phyloP scores from a whole-genome alignment of 1,140 invertebrate genomes.

The Eupristina koningsbergeri region DNA sequence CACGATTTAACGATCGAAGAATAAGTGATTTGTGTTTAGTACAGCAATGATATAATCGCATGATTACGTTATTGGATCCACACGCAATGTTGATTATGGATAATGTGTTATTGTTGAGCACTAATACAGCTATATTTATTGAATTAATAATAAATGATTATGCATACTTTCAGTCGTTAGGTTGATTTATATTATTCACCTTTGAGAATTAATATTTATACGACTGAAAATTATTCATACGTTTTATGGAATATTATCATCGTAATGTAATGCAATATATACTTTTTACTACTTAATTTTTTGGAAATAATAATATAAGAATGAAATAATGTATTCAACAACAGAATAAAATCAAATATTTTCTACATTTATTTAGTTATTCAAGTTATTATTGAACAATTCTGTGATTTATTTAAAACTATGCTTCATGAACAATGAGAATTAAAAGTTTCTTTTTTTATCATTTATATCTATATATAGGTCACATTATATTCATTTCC shows the following conservation, averaged over 20 bases:
- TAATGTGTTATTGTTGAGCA: background rate
- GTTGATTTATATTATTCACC: background rate
- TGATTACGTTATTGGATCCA: background rate
- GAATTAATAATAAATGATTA: slow-evolving; percentile 17
- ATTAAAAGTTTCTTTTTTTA: no score
- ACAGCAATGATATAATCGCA: background rate
- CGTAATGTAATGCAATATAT: background rate
- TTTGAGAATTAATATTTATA: background rate
- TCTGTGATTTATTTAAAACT: no score
- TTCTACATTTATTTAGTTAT: no score
- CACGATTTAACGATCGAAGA: background rate
- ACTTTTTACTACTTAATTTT: background rate
- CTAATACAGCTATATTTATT: background rate
- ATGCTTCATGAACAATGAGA: no score
- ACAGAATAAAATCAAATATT: no score
- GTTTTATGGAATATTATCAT: background rate
- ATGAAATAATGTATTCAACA: no score
- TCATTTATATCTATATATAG: no score
- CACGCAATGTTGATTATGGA: background rate
- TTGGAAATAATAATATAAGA: background rate
- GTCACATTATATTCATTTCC: no score
- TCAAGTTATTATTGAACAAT: no score
- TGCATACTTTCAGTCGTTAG: background rate
- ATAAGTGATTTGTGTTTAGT: background rate
- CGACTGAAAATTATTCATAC: background rate